Evolutionary conservation across 2,888 invertebrate genomes (phyloP).

Genomic region (Pecten maximus): DNA sequence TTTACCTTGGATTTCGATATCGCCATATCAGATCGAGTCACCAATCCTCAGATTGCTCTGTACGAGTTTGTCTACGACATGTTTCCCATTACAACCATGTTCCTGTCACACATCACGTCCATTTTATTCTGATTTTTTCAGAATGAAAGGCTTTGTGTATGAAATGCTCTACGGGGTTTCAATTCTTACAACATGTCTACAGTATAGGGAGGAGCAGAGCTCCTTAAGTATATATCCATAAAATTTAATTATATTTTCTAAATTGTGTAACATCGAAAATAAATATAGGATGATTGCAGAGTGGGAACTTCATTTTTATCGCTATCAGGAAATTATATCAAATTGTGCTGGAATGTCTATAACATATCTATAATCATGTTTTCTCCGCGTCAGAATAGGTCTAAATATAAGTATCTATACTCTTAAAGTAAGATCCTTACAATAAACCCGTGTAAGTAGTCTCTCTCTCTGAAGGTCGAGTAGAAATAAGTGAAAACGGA

Average conservation of each 20-base stretch:
- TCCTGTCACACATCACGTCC: too few species aligned
- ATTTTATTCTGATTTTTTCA: too few species aligned
- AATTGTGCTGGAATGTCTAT: background rate
- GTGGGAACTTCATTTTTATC: background rate
- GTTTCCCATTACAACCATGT: too few species aligned
- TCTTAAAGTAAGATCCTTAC: background rate
- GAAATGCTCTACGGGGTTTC: too few species aligned
- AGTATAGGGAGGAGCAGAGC: too few species aligned
- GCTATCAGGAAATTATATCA: background rate
- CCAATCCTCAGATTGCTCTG: too few species aligned
- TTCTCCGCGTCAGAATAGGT: background rate
- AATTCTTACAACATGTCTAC: too few species aligned
- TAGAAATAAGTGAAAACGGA: background rate
- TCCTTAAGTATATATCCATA: background rate
- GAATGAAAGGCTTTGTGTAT: too few species aligned
- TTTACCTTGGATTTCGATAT: too few species aligned
- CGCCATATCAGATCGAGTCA: too few species aligned
- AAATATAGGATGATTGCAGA: background rate
- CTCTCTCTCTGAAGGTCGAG: background rate
- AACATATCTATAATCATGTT: background rate
- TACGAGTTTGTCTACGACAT: too few species aligned
- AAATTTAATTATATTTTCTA: background rate
- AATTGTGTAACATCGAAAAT: background rate
- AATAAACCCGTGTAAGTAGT: background rate
- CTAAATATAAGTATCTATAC: background rate